phyloP scores from a whole-genome alignment of 2,888 invertebrate genomes.

The Cerastis leucographa region DNA sequence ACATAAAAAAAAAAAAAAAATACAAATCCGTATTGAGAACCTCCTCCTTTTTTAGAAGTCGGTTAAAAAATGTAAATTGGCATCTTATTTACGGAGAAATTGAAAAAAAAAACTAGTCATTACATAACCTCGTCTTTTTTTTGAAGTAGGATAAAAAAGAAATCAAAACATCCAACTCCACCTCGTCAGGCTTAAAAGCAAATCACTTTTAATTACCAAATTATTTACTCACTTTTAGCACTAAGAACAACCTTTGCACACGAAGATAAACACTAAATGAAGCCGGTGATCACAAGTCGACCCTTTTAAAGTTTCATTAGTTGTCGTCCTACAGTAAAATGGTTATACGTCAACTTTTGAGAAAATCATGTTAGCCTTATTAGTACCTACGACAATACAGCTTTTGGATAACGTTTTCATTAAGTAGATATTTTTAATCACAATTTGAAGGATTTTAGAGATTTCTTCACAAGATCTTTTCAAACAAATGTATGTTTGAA shows the following conservation, averaged over 20 bases:
- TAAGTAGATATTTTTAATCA: not conserved
- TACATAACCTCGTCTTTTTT: not conserved
- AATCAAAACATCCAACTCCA: not conserved
- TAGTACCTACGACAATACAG: not conserved
- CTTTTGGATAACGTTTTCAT: not conserved
- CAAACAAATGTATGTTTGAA: not conserved
- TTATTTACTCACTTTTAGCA: slow-evolving; percentile 32
- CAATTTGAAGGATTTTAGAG: not conserved
- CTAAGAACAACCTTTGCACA: slow-evolving; percentile 7
- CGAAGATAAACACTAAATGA: slow-evolving; percentile 42
- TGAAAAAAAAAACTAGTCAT: not conserved
- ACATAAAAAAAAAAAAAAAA: too few relatives aligned
- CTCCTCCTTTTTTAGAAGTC: too few relatives aligned
- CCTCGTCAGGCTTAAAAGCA: not conserved
- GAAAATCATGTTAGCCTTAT: slow-evolving; percentile 12
- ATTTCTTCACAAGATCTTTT: not conserved
- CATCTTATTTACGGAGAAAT: not conserved
- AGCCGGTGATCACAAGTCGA: slow-evolving; percentile 11
- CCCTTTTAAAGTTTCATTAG: slow-evolving; percentile 47
- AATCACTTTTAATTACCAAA: not conserved
- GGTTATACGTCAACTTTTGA: slow-evolving; percentile 30
- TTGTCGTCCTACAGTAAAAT: slow-evolving; percentile 6
- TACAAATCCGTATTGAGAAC: too few relatives aligned
- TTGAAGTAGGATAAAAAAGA: not conserved
- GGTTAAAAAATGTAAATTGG: not conserved